phyloP scores from a whole-genome alignment of 2,797 vertebrate species.

The Pteronotus mesoamericanus region DNA sequence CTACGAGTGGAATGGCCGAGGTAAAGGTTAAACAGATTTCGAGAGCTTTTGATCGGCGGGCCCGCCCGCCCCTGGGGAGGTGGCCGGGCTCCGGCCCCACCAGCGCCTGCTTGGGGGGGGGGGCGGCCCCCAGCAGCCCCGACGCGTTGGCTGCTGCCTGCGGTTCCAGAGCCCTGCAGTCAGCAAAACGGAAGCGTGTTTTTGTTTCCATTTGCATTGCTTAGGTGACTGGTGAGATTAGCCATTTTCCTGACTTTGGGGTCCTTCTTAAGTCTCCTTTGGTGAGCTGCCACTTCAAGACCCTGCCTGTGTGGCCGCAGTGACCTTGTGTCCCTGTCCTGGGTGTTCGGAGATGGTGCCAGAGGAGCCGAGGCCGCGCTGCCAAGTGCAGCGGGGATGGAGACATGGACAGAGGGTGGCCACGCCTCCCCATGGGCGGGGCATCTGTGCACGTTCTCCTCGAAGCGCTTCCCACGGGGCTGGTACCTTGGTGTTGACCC shows the following conservation, averaged over 20 bases:
- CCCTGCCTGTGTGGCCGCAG: not conserved
- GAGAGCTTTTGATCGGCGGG: not conserved
- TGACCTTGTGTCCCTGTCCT: not conserved
- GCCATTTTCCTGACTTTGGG: not conserved
- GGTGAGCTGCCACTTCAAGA: not conserved
- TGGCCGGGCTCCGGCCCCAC: not conserved
- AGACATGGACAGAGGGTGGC: not conserved
- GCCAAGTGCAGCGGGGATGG: not conserved
- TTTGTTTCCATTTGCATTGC: not conserved
- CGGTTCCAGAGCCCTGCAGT: not conserved
- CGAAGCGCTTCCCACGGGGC: not conserved
- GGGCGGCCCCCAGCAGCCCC: not conserved
- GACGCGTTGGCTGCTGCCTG: not conserved
- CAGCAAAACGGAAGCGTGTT: not conserved
- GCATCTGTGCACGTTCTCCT: not conserved
- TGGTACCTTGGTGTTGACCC: not conserved
- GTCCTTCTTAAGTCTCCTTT: not conserved
- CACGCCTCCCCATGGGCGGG: not conserved
- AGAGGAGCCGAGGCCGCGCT: not conserved
- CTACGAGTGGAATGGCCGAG: not conserved
- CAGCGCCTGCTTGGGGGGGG: rapidly evolving
- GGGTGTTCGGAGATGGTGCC: not conserved
- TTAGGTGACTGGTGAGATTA: not conserved
- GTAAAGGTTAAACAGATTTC: constrained; percentile 7
- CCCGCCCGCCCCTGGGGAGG: not conserved